A percentile compares a stretch with the other conserved stretches of the same genome.
Evolutionary conservation across 2,888 invertebrate genomes (phyloP).

Genomic region (Apoderus coryli): DNA sequence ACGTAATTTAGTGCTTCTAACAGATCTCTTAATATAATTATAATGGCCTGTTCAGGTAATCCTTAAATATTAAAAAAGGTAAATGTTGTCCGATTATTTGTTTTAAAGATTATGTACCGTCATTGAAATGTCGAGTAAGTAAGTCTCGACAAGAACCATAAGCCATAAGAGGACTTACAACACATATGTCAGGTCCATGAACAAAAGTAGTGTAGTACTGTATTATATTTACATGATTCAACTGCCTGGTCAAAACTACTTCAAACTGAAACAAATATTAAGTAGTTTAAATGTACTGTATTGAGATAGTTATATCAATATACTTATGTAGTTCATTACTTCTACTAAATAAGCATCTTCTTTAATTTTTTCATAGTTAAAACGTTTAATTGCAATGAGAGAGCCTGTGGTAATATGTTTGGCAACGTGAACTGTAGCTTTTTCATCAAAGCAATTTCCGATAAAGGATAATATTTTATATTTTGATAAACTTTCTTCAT

Average conservation of each 20-base stretch:
- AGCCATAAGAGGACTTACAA: conserved; percentile 70
- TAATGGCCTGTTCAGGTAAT: conserved; percentile 67
- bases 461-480: conserved; percentile 54
- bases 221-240: conserved; percentile 67
- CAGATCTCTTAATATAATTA: conserved; percentile 64
- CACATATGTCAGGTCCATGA: conserved; percentile 58
- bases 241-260: conserved; percentile 58
- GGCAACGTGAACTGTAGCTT: conserved; percentile 56
- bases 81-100: too few relatives aligned
- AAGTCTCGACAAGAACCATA: conserved; percentile 74
- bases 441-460: conserved; percentile 53
- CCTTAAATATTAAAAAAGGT: conserved; percentile 42
- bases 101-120: conserved; percentile 27
- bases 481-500: conserved; percentile 35
- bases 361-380: conserved; percentile 56
- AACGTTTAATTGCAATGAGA: conserved; percentile 60
- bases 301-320: too few relatives aligned
- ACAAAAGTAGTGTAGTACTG: conserved; percentile 66
- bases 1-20: conserved; percentile 70
- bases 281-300: too few relatives aligned
- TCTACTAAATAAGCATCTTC: conserved; percentile 45
- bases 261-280: conserved; percentile 51
- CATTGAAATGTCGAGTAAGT: conserved; percentile 56
- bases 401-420: conserved; percentile 48
- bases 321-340: too few relatives aligned